These are phyloP conservation scores for Barbus barbus DNA, from an alignment of 2,113 vertebrate species.

Conservation along the genomic window DNA sequence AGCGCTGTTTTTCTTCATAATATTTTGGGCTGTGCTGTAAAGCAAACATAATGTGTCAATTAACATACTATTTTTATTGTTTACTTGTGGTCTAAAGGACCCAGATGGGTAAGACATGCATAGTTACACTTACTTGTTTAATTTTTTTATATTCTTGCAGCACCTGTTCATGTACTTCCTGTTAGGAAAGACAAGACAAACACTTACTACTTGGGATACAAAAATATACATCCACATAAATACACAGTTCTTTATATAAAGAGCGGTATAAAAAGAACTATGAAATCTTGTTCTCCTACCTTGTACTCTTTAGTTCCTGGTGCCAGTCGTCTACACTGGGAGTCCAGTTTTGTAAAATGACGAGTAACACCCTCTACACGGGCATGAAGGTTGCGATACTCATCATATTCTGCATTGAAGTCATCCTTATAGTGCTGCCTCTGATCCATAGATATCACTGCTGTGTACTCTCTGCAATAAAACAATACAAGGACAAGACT, in stretches of 20 bases:
- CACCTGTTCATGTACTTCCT: constrained; percentile 85
- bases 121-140: constrained; percentile 67
- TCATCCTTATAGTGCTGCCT: constrained; percentile 86
- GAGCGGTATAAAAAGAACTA: not conserved
- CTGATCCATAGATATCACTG: constrained; percentile 82
- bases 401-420: constrained; percentile 89
- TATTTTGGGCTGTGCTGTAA: constrained; percentile 83
- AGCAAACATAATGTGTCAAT: constrained; percentile 3
- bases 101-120: not conserved
- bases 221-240: not conserved
- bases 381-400: constrained; percentile 83
- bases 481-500: not conserved
- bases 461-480: constrained; percentile 79
- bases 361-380: constrained; percentile 79
- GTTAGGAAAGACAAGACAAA: constrained; percentile 47
- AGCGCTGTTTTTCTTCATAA: constrained; percentile 84
- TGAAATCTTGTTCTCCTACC: constrained; percentile 66
- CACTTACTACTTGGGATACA: not conserved
- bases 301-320: constrained; percentile 85
- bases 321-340: constrained; percentile 75
- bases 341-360: constrained; percentile 80
- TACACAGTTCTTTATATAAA: not conserved
- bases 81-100: not conserved
- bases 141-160: constrained; percentile 86
- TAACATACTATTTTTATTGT: not conserved